A percentile compares a stretch with the other conserved stretches of the same genome.
phyloP scores from a whole-genome alignment of 2,113 vertebrate species.

The Oncorhynchus tshawytscha region DNA sequence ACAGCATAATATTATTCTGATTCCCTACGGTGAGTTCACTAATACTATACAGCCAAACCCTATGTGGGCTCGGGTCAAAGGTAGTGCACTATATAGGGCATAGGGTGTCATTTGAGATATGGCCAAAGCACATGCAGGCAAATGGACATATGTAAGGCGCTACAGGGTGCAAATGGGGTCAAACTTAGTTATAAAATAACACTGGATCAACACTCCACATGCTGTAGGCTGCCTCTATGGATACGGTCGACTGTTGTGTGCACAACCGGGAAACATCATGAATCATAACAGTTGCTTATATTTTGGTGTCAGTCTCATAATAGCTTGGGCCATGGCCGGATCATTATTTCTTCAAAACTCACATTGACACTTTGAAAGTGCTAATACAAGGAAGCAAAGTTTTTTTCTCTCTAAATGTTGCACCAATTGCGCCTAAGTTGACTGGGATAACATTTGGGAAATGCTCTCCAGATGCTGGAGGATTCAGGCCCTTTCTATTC shows the following conservation, averaged over 20 bases:
- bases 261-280: background rate
- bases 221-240: conserved; percentile 16
- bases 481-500: conserved; percentile 5
- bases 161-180: conserved; percentile 26
- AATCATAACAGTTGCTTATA: background rate
- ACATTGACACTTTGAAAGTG: conserved; percentile 5
- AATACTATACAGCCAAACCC: too few species aligned
- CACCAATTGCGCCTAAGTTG: conserved; percentile 19
- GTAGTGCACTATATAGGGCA: too few species aligned
- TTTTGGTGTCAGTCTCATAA: background rate
- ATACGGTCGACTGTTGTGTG: conserved; percentile 1
- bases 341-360: background rate
- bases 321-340: background rate
- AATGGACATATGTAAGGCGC: background rate
- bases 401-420: conserved; percentile 4
- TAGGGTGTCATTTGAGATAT: too few species aligned
- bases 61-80: too few species aligned
- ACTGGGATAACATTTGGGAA: conserved; percentile 19
- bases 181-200: conserved; percentile 34
- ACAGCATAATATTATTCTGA: too few species aligned
- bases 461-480: conserved; percentile 42
- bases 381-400: conserved; percentile 23
- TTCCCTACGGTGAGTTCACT: too few species aligned
- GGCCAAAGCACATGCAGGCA: background rate
- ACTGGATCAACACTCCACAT: conserved; percentile 8